Conservation (phyloP, 2,888 invertebrate genomes). For the Cephus sareptanus region DNA sequence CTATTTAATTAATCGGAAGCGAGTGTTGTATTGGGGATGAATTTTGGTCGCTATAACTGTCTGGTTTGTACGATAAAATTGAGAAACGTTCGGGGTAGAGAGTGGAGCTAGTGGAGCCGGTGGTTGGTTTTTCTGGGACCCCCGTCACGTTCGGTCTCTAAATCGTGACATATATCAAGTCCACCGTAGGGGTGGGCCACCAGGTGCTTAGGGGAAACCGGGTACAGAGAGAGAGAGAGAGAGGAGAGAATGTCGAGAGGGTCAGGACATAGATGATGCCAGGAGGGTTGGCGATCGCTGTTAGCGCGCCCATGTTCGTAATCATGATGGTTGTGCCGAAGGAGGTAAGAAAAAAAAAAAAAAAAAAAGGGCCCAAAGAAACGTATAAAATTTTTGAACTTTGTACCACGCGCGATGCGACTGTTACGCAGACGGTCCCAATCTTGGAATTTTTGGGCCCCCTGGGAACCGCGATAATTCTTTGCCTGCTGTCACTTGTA, state of each 20-base stretch:
- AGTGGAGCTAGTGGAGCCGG: neutral
- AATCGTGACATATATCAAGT: constrained; percentile 48
- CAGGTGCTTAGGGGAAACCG: constrained; percentile 33
- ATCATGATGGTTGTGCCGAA: neutral
- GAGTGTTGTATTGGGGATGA: constrained; percentile 43
- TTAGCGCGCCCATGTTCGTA: neutral
- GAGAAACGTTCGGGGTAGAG: constrained; percentile 17
- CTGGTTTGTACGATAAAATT: constrained; percentile 54
- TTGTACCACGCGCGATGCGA: neutral
- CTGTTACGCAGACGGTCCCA: neutral
- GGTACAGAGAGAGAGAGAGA: neutral
- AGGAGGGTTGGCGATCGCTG: constrained; percentile 1
- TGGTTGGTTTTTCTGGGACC: constrained; percentile 2
- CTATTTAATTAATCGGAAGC: constrained; percentile 40
- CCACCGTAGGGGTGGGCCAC: constrained; percentile 41
- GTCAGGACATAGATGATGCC: neutral
- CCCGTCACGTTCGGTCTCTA: constrained; percentile 39
- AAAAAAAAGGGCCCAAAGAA: constrained; percentile 29
- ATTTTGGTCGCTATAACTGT: constrained; percentile 59
- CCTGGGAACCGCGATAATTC: neutral
- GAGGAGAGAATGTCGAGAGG: neutral
- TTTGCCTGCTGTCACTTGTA: neutral
- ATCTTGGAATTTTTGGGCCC: neutral
- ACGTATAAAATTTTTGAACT: neutral
- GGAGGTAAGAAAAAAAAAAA: neutral